Evolutionary conservation across 2,113 vertebrate species (phyloP), one percentile per base, ranked within the genome.

Genomic region (Oreotrochilus melanogaster): DNA sequence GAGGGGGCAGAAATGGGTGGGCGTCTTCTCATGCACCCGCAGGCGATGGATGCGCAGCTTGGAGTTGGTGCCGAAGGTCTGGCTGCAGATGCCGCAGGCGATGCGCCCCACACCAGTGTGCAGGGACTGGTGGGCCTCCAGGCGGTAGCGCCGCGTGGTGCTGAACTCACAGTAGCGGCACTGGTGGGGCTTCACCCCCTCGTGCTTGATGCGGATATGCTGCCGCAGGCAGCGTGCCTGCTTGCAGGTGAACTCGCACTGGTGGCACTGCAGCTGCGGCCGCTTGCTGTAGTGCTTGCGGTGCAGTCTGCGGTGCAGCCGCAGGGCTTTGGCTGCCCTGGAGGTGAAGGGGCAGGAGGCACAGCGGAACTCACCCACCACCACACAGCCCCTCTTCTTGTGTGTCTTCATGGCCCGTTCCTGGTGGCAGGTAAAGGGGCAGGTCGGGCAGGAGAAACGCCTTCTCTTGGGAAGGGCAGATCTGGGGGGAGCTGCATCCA

Each of bases 51-150:
- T 97, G 23, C 99, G 98, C 74, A 99, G 95, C 95, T 99, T 99
- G 54, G 99, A 98, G 92, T 98, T 97, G n/a, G 99, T 98, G 35
- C 99, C 99, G 1, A 99, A 99, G 10, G 99, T 99, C 86, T 99
- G 99, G 39, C 91, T 70, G 48, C 99, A 99, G 69, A 96, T 73
- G 11, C 97, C 47, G 5, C 99, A 99, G 71, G 96, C 30, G 25
- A 99, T 98, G n/a, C 99, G 98, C 18, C 99, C 99, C 60, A 99
- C 88, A 0, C 99, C 99, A 0, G 99, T 99, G 96, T 99, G 99
- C 76, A 99, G 96, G 51, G 99, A 99, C 96, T 99, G 98, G 62
- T 99, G 99, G 24, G 99, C 99, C 27, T 99, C 98, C 64, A 99
- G 93, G 28, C 99, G 98, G 94, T 99, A 99, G 31, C 98, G 98